Percentiles rank a stretch among this genome's conserved stretches.
Conservation (phyloP, 2,888 invertebrate species). For the Papilio demoleus region DNA sequence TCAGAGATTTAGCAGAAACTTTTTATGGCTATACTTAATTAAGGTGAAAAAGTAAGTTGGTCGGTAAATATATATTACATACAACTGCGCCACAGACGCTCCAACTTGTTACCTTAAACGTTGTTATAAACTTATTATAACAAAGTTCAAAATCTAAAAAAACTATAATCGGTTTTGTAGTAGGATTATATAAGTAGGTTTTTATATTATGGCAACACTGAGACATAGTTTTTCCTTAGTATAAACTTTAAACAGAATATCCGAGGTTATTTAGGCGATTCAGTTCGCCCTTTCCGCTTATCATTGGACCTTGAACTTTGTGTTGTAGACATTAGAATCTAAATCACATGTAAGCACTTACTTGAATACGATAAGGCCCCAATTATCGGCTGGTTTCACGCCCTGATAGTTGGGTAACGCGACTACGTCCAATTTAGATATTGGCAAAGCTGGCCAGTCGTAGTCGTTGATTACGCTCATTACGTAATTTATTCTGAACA, state of each 20-base stretch:
- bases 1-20: too few species aligned
- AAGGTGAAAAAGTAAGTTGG: too few species aligned
- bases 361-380: slow-evolving; percentile 92
- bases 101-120: too few species aligned
- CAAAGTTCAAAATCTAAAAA: too few species aligned
- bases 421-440: slow-evolving; percentile 88
- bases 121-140: too few species aligned
- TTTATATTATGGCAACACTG: too few species aligned
- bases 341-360: slow-evolving; percentile 62
- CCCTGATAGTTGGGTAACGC: slow-evolving; percentile 89
- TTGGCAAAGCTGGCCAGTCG: slow-evolving; percentile 86
- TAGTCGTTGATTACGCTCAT: slow-evolving; percentile 84
- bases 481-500: slow-evolving; percentile 83
- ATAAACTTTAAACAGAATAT: neutral
- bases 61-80: too few species aligned
- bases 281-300: slow-evolving; percentile 5
- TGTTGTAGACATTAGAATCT: neutral
- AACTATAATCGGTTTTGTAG: too few species aligned
- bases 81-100: too few species aligned
- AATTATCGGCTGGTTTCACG: slow-evolving; percentile 89
- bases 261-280: slow-evolving; percentile 6
- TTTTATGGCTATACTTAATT: too few species aligned
- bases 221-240: neutral
- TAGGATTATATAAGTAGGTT: too few species aligned
- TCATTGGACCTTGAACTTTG: slow-evolving; percentile 19